A percentile compares a stretch with the other conserved stretches of the same genome.
Evolutionary conservation across 1,140 invertebrate genomes (phyloP).

Genomic region (Pseudachorutes palmiensis): DNA sequence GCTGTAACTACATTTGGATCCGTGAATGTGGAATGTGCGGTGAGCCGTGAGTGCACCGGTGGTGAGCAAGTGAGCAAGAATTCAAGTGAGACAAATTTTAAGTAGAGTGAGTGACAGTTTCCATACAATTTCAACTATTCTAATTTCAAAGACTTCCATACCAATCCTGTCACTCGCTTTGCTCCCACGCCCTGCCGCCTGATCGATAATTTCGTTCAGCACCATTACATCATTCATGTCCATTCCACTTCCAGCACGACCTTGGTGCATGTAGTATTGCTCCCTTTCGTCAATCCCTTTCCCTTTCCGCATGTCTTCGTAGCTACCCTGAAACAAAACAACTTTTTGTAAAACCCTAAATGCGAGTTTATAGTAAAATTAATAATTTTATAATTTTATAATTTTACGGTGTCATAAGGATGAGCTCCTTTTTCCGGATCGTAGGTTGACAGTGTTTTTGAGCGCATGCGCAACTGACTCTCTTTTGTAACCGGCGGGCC

Average conservation of each 20-base stretch:
- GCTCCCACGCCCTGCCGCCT: slow-evolving; percentile 79
- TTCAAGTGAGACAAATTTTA: too few species aligned
- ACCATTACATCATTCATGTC: slow-evolving; percentile 77
- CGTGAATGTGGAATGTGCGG: too few species aligned
- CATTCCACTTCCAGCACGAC: slow-evolving; percentile 18
- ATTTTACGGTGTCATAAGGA: slow-evolving; percentile 24
- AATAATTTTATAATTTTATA: too few species aligned
- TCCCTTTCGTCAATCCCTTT: slow-evolving; percentile 22
- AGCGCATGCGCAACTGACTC: slow-evolving; percentile 64
- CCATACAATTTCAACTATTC: too few species aligned
- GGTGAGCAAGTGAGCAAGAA: too few species aligned
- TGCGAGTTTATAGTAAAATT: too few species aligned
- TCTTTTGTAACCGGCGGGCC: slow-evolving; percentile 71
- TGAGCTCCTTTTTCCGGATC: slow-evolving; percentile 25
- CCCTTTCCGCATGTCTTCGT: slow-evolving; percentile 23
- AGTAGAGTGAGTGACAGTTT: too few species aligned
- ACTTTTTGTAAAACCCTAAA: too few species aligned
- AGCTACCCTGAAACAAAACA: slow-evolving; percentile 24
- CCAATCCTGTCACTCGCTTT: slow-evolving; percentile 76
- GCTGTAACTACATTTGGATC: slow-evolving; percentile 78
- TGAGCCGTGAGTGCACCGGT: too few species aligned
- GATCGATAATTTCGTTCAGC: slow-evolving; percentile 92
- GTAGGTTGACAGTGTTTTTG: slow-evolving; percentile 43
- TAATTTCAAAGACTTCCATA: too few species aligned
- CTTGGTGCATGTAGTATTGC: slow-evolving; percentile 21